A percentile compares a stretch with the other conserved stretches of the same genome.
phyloP scores from a whole-genome alignment of 2,888 invertebrate species.

The Apamea epomidion region DNA sequence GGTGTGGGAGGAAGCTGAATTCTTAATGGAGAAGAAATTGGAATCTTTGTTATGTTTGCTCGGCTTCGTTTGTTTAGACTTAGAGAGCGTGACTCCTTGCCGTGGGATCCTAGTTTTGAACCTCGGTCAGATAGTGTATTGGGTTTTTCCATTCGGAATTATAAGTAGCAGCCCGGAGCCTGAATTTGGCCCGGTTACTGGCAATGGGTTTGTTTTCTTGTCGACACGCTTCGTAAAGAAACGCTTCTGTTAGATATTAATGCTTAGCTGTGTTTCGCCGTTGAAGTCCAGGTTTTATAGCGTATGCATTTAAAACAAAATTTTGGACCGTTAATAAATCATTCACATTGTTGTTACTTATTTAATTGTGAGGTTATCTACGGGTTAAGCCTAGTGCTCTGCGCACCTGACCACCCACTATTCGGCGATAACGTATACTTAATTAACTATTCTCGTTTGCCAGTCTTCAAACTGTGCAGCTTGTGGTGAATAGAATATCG shows the following conservation, averaged over 20 bases:
- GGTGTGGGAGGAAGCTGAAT: background rate
- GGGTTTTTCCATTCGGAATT: background rate
- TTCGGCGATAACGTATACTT: constrained; percentile 18
- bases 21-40: background rate
- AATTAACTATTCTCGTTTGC: background rate
- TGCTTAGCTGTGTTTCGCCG: background rate
- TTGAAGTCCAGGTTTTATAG: background rate
- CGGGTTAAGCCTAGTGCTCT: constrained; percentile 25
- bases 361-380: constrained; percentile 43
- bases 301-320: background rate
- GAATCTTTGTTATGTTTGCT: background rate
- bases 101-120: background rate
- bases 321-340: constrained; percentile 16
- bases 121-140: background rate
- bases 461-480: background rate
- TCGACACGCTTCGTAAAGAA: background rate
- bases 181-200: background rate
- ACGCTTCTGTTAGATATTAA: background rate
- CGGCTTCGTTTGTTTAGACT: background rate
- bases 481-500: background rate
- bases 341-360: constrained; percentile 7
- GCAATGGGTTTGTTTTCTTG: too few species aligned
- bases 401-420: constrained; percentile 44
- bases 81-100: background rate
- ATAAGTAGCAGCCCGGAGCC: background rate